Percentiles rank a stretch among this genome's conserved stretches.
Conservation (phyloP, 1,140 invertebrate genomes). For the Pemphigus obesinymphae region DNA sequence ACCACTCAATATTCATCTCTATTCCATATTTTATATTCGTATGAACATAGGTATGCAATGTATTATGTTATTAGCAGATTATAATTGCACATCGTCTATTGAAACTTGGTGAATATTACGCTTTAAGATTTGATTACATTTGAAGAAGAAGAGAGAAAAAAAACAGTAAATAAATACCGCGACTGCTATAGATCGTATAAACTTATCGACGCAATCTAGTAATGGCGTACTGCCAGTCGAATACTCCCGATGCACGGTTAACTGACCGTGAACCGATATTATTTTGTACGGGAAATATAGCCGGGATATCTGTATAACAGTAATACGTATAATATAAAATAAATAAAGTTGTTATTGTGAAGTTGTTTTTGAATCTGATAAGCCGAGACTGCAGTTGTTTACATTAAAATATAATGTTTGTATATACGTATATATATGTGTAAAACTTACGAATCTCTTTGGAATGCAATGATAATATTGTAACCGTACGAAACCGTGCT, state of each 20-base stretch:
- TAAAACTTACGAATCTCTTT: background rate
- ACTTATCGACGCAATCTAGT: background rate
- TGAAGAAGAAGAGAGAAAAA: no score
- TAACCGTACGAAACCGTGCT: no score
- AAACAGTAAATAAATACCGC: no score
- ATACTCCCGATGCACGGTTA: background rate
- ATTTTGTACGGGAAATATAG: background rate
- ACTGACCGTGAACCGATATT: conserved; percentile 19
- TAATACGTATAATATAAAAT: background rate
- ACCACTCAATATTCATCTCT: no score
- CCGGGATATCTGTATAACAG: background rate
- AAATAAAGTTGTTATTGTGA: background rate
- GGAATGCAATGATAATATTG: background rate
- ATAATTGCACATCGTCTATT: no score
- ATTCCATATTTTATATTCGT: no score
- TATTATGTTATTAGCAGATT: no score
- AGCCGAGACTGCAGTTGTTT: background rate
- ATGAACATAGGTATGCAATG: no score
- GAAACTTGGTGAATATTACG: no score
- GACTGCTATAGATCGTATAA: no score
- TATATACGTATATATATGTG: background rate
- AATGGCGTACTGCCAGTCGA: conserved; percentile 6
- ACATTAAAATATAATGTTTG: background rate
- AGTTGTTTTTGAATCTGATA: background rate
- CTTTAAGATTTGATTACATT: no score